These are phyloP conservation scores for Eonycteris spelaea DNA, from an alignment of 2,113 vertebrate species.

Conservation along the genomic window DNA sequence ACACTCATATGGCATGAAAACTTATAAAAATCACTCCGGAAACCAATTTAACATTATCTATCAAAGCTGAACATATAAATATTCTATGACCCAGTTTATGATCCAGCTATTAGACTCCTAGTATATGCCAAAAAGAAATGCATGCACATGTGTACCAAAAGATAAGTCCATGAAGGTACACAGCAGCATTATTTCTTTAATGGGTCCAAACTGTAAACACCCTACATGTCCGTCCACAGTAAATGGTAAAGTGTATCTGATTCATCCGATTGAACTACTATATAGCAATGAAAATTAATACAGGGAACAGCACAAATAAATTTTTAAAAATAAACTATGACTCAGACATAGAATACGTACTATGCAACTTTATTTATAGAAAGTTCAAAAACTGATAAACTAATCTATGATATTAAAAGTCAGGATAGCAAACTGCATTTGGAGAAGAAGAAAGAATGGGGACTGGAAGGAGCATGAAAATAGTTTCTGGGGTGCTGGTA, in stretches of 20 bases:
- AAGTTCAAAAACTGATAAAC: neutral
- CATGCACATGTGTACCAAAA: neutral
- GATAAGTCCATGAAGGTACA: neutral
- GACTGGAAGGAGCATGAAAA: neutral
- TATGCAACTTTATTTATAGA: neutral
- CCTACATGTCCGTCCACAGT: neutral
- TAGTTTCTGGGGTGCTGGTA: neutral
- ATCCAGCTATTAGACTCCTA: conserved; percentile 3
- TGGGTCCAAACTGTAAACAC: neutral
- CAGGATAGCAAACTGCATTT: neutral
- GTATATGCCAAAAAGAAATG: neutral
- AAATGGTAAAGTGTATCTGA: neutral
- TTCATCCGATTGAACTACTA: neutral
- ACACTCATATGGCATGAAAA: neutral
- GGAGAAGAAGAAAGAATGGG: neutral
- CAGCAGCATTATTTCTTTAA: neutral
- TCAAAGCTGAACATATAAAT: neutral
- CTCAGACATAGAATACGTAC: neutral
- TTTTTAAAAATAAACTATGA: neutral
- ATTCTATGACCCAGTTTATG: neutral
- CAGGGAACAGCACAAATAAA: neutral
- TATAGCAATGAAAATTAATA: neutral
- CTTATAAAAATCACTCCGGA: neutral
- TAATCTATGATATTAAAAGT: neutral
- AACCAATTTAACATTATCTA: neutral